Evolutionary conservation across 2,888 invertebrate genomes (phyloP), one percentile per base, ranked within the genome.

Genomic region (Pristionchus maxplancki): DNA sequence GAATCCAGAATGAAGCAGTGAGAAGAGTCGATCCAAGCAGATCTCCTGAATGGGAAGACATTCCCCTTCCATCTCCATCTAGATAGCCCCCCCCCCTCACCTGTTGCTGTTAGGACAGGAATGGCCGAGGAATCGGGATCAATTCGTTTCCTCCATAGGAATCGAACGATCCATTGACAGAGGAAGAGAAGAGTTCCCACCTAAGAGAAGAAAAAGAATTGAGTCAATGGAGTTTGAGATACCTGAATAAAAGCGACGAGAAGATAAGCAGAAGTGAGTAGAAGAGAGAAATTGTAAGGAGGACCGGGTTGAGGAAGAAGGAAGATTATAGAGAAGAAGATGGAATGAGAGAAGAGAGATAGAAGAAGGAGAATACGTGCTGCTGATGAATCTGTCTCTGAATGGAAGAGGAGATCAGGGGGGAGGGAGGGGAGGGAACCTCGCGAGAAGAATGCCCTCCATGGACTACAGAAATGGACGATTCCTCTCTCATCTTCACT

Each of bases 111-210:
- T 20, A 94, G 89, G 67, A 94, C 85, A 3, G 94, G 94, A 88
- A 94, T 94, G n/a, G 93, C 91, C 50, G 92, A 93, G 64, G 91
- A 92, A 90, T 94, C 93, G 3, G 93, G 94, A 86, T 94, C 92
- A 62, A 93, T 90, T 40, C 92, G 81, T 37, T 90, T 83, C n/a
- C 90, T 89, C 93, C 93, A 94, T 84, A 94, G 90, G 40, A 89
- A 87, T 28, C 93, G 91, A 31, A 92, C 92, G 37, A 93, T 88
- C 44, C 92, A 89, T 89, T 93, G 93, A 84, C 93, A 93, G 62
- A 93, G 88, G 89, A 91, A 94, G 17, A 94, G 92, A 20, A 94
- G 93, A 44, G 91, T 89, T 28, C 90, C 88, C 24, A 93, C 93
- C 93, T 93, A 34, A 74, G 78, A 78, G n/a, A 17, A n/a, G n/a